A percentile compares a stretch with the other conserved stretches of the same genome.
phyloP scores from a whole-genome alignment of 2,113 vertebrate species.

The Brevimyrus niger region DNA sequence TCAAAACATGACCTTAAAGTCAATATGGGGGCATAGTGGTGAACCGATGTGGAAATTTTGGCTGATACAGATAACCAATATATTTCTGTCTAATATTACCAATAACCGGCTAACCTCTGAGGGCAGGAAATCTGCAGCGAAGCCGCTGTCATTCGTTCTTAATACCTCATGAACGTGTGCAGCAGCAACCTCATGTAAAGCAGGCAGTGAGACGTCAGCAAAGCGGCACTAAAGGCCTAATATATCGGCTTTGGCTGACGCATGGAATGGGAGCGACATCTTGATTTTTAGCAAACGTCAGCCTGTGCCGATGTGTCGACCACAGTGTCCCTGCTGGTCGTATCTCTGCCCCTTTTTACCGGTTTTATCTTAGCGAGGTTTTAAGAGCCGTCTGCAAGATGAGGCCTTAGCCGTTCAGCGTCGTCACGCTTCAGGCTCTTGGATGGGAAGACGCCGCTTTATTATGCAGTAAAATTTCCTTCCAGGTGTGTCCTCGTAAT shows the following conservation, averaged over 20 bases:
- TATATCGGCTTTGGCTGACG: neutral
- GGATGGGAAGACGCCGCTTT: slow-evolving; percentile 5
- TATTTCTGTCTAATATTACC: neutral
- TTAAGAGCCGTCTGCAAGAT: neutral
- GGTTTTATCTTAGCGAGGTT: neutral
- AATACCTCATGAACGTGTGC: neutral
- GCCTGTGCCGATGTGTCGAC: neutral
- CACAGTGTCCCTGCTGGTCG: neutral
- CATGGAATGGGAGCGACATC: neutral
- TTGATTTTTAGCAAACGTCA: neutral
- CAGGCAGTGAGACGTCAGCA: neutral
- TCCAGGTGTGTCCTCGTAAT: slow-evolving; percentile 41
- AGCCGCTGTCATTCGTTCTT: neutral
- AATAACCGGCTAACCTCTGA: neutral
- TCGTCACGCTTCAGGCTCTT: neutral
- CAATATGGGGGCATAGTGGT: neutral
- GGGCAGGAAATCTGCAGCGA: neutral
- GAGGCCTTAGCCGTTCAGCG: neutral
- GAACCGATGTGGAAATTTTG: neutral
- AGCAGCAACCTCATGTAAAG: neutral
- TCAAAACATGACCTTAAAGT: neutral
- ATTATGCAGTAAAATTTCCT: slow-evolving; percentile 25
- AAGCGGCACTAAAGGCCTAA: neutral
- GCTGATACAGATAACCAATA: neutral
- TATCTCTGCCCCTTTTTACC: neutral